Evolutionary conservation across 2,797 vertebrate genomes (phyloP), one percentile per base, ranked within the genome.

Genomic region (Syngnathus acus): DNA sequence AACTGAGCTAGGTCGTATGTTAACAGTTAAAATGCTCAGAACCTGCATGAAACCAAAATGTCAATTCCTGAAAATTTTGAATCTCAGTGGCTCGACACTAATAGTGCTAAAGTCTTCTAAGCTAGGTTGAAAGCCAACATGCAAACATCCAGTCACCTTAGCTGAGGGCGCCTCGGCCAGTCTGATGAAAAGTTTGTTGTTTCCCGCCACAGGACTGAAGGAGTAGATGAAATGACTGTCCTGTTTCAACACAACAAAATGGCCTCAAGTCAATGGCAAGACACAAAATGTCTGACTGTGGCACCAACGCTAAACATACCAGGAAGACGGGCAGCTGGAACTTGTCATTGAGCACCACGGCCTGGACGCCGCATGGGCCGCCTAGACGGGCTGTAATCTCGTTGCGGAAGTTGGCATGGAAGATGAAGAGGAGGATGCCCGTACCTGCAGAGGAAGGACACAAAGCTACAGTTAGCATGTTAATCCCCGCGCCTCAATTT

Each of bases 181-280:
- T 55, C 95, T 93, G 80, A 99, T 93, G 77, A 96, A 97, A 72
- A 99, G 92, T 78, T 92, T 96, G 89, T 99, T 99, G 82, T 89
- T 77, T 68, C 97, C 97, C 78, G 89, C 87, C 61, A 88, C 81
- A 1, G 97, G 96, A 71, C 91, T 97, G 90, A 98, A 98, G 58
- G 96, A 99, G 88, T 98, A 98, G 91, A 99, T 96, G 90, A 99
- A 99, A 87, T 99, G 95, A 89, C 95, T 97, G 7, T 98, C 96
- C 97, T 99, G 40, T 23, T 39, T 55, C 10, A 23, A 55, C 21
- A 57, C 38, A 65, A 39, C n/a, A 21, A 21, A 19, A 37, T n/a
- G 16, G 19, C 9, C 1, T 11, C 10, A 42, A 62, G 21, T 16
- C 10, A 21, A 39, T 1, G n/a, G n/a, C 17, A n/a, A 32, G 14